Evolutionary conservation across 2,797 vertebrate genomes (phyloP).

Genomic region (Florisuga fusca): DNA sequence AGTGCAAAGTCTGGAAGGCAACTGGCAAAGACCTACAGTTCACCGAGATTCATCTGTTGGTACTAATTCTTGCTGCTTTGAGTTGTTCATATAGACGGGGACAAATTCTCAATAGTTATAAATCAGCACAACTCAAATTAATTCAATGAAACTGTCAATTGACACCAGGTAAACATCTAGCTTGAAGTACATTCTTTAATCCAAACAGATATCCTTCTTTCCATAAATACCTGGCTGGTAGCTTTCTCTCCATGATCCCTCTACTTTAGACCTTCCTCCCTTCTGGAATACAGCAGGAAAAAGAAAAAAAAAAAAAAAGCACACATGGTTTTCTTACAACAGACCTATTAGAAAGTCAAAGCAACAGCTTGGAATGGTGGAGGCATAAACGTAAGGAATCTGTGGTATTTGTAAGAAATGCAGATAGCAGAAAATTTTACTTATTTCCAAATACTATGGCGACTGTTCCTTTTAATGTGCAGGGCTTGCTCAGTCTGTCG

Average conservation of each 20-base stretch:
- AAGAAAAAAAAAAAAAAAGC: background rate
- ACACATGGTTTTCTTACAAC: background rate
- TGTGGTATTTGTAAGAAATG: conserved; percentile 66
- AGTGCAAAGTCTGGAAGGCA: background rate
- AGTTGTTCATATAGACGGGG: background rate
- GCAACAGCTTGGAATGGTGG: conserved; percentile 47
- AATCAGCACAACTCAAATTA: background rate
- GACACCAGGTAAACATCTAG: background rate
- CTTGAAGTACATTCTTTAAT: background rate
- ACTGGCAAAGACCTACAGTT: background rate
- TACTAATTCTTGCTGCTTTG: background rate
- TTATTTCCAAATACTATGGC: conserved; percentile 61
- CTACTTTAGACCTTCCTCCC: background rate
- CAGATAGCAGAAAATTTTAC: conserved; percentile 55
- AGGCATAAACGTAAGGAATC: conserved; percentile 61
- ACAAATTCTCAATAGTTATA: background rate
- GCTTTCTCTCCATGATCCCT: background rate
- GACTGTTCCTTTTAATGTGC: conserved; percentile 7
- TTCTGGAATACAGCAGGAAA: background rate
- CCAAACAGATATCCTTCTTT: background rate
- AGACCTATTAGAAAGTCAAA: conserved; percentile 60
- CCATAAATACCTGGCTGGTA: background rate
- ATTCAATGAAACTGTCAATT: conserved; percentile 2
- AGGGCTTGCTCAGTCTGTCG: background rate
- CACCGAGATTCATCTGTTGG: background rate